These are phyloP conservation scores for Hylaeus volcanicus DNA, from an alignment of 1,140 invertebrate species.

Conservation along the genomic window DNA sequence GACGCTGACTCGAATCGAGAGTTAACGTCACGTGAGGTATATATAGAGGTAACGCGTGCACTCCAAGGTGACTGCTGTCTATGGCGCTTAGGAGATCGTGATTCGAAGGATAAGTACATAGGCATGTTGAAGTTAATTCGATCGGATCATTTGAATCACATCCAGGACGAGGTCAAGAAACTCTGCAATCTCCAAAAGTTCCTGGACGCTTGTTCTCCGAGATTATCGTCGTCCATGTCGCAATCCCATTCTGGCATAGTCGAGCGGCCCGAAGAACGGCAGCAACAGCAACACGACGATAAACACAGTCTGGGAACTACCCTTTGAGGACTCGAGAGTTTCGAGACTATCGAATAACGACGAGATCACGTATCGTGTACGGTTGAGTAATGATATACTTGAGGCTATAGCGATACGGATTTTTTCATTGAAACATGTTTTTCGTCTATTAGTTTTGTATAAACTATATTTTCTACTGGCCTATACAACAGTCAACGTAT, in stretches of 20 bases:
- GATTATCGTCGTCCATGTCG: constrained; percentile 9
- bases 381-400: background rate
- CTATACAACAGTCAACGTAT: background rate
- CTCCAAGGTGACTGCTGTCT: constrained; percentile 53
- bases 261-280: constrained; percentile 15
- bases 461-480: background rate
- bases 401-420: no score
- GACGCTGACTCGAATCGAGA: constrained; percentile 15
- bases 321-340: background rate
- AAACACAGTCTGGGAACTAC: constrained; percentile 5
- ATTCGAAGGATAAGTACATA: constrained; percentile 55
- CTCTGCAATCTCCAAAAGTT: constrained; percentile 76
- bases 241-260: background rate
- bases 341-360: background rate
- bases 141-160: constrained; percentile 77
- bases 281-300: constrained; percentile 43
- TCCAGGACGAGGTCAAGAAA: constrained; percentile 74
- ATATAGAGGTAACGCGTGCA: constrained; percentile 50
- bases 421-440: background rate
- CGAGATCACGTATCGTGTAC: background rate
- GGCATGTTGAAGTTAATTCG: constrained; percentile 75
- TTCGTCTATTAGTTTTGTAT: background rate
- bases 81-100: constrained; percentile 31
- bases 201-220: constrained; percentile 72
- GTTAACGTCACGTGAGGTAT: constrained; percentile 35